A percentile compares a stretch with the other conserved stretches of the same genome.
Conservation (phyloP, 1,140 invertebrate species). For the Asbolus verrucosus region DNA sequence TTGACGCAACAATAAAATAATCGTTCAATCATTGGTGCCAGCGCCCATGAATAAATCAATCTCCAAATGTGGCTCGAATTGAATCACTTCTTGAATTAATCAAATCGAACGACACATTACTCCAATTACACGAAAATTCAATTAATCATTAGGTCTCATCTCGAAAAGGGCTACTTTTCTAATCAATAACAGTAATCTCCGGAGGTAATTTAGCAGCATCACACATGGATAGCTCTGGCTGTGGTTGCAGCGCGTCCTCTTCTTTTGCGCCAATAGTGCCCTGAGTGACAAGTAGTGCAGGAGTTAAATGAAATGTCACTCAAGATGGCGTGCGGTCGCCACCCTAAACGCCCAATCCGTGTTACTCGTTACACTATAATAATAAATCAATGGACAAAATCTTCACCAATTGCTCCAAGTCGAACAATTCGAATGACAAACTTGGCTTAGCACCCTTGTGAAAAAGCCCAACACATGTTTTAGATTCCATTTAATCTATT, state of each 20-base stretch:
- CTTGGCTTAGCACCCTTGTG: no score
- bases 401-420: slow-evolving; percentile 37
- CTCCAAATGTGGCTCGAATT: slow-evolving; percentile 51
- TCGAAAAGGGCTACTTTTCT: slow-evolving; percentile 56
- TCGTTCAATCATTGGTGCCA: slow-evolving; percentile 50
- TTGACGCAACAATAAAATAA: slow-evolving; percentile 35
- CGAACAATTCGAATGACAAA: slow-evolving; percentile 20
- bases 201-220: slow-evolving; percentile 61
- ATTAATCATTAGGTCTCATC: slow-evolving; percentile 57
- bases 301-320: slow-evolving; percentile 65
- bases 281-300: slow-evolving; percentile 62
- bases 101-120: slow-evolving; percentile 55
- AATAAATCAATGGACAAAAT: slow-evolving; percentile 62
- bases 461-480: slow-evolving; percentile 26
- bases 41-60: slow-evolving; percentile 53
- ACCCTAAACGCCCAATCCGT: slow-evolving; percentile 61
- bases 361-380: slow-evolving; percentile 60
- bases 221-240: slow-evolving; percentile 56
- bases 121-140: slow-evolving; percentile 56
- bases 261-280: slow-evolving; percentile 56
- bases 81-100: slow-evolving; percentile 57
- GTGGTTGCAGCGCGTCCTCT: slow-evolving; percentile 32
- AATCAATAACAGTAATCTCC: slow-evolving; percentile 51
- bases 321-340: slow-evolving; percentile 61
- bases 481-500: slow-evolving; percentile 19